phyloP scores from a whole-genome alignment of 2,888 invertebrate genomes.

The Sinelater perroti region DNA sequence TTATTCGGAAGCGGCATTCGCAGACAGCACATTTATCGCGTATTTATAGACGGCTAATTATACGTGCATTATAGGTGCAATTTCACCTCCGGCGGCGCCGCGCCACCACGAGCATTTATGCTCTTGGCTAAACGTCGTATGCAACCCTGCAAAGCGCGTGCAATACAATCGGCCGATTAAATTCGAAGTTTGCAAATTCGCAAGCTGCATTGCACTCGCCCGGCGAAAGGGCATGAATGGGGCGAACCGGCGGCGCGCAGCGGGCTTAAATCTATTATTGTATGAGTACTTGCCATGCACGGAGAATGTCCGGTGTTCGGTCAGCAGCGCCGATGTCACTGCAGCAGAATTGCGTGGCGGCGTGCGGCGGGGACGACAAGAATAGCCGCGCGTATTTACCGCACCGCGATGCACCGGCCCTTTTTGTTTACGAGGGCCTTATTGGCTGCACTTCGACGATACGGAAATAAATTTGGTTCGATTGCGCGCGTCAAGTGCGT shows the following conservation, averaged over 20 bases:
- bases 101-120: no score
- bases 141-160: not conserved
- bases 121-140: not conserved
- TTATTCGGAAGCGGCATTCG: conserved; percentile 1
- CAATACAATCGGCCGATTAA: no score
- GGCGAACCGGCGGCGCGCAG: no score
- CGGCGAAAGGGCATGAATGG: no score
- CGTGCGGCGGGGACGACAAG: conserved; percentile 34
- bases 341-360: conserved; percentile 29
- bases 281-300: conserved; percentile 46
- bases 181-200: no score
- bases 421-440: conserved; percentile 31
- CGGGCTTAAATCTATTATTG: conserved; percentile 14
- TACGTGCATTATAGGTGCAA: conserved; percentile 25
- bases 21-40: conserved; percentile 15
- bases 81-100: not conserved
- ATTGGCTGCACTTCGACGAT: conserved; percentile 33
- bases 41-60: conserved; percentile 26
- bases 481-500: not conserved
- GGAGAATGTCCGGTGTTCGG: conserved; percentile 34
- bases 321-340: conserved; percentile 38
- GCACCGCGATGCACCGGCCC: conserved; percentile 39
- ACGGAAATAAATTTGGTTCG: conserved; percentile 28
- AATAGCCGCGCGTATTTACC: conserved; percentile 40
- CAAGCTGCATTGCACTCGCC: no score